Percentiles rank a stretch among this genome's conserved stretches.
Evolutionary conservation across 30 jellyfish, hydroid and myxozoan genomes (phyloP).

Genomic region (Aurelia sp.): DNA sequence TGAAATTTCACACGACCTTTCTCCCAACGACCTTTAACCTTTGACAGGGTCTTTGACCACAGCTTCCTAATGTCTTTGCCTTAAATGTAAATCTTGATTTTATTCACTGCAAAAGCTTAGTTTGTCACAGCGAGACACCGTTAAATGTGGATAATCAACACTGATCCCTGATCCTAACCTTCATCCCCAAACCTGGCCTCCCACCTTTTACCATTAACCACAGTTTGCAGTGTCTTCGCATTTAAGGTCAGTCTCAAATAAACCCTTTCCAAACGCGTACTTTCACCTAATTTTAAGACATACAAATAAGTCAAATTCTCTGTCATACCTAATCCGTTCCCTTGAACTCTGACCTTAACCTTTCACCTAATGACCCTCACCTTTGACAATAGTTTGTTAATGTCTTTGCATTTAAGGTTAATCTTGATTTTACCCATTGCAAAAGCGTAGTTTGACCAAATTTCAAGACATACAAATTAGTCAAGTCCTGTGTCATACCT

Average conservation of each 20-base stretch:
- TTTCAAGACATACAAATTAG: conserved; percentile 19
- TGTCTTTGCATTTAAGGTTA: not conserved
- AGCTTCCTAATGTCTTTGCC: not conserved
- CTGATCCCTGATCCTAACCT: conserved; percentile 30
- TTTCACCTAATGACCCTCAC: not conserved
- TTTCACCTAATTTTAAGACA: no score
- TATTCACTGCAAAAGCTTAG: not conserved
- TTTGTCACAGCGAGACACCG: no score
- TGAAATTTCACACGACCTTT: not conserved
- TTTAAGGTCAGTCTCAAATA: no score
- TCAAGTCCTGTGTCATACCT: not conserved
- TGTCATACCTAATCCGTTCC: no score
- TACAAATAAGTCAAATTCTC: not conserved
- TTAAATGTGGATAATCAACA: not conserved
- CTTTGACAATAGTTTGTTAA: not conserved
- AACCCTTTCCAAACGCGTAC: no score
- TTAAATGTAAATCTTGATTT: not conserved
- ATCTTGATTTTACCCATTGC: not conserved
- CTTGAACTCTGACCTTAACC: not conserved
- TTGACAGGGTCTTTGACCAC: not conserved
- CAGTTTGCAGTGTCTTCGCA: not conserved
- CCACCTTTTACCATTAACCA: conserved; percentile 9
- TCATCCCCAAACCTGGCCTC: not conserved
- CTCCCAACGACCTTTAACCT: not conserved
- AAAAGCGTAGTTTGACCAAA: not conserved